phyloP scores from a whole-genome alignment of 2,797 vertebrate species.

The Leptatherina wallacei region DNA sequence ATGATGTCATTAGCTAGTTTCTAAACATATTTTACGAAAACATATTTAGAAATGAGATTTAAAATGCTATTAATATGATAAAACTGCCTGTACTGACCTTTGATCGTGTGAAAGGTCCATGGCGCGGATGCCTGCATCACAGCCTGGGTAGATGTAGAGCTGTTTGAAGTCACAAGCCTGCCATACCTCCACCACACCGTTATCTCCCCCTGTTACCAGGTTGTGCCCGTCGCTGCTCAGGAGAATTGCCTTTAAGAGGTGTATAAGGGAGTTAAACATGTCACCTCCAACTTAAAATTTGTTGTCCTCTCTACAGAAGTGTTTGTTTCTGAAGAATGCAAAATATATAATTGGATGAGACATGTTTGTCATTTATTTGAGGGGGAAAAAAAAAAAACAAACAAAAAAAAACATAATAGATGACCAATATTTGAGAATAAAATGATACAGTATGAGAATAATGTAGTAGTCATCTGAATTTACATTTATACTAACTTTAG shows the following conservation, averaged over 20 bases:
- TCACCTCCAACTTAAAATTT: background rate
- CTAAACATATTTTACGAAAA: background rate
- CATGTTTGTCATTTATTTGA: background rate
- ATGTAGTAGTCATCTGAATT: background rate
- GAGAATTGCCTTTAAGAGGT: conserved; percentile 87
- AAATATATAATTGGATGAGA: background rate
- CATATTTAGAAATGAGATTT: background rate
- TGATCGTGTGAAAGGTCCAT: conserved; percentile 99
- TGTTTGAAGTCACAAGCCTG: conserved; percentile 98
- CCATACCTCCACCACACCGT: conserved; percentile 97
- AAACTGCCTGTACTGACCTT: conserved; percentile 83
- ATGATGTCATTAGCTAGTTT: background rate
- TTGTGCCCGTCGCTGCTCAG: conserved; percentile 98
- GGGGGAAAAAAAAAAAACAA: no score
- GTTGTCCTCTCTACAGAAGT: background rate
- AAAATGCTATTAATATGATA: background rate
- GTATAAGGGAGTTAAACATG: background rate
- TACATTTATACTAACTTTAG: no score
- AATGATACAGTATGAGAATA: background rate
- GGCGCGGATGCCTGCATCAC: conserved; percentile 94
- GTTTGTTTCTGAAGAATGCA: background rate
- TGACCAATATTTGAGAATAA: background rate
- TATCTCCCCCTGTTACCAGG: conserved; percentile 96
- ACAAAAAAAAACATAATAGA: background rate
- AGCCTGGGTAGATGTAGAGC: conserved; percentile 97